Conservation (phyloP, 64 coral and sea anemone genomes). For the Montipora efflorescens region DNA sequence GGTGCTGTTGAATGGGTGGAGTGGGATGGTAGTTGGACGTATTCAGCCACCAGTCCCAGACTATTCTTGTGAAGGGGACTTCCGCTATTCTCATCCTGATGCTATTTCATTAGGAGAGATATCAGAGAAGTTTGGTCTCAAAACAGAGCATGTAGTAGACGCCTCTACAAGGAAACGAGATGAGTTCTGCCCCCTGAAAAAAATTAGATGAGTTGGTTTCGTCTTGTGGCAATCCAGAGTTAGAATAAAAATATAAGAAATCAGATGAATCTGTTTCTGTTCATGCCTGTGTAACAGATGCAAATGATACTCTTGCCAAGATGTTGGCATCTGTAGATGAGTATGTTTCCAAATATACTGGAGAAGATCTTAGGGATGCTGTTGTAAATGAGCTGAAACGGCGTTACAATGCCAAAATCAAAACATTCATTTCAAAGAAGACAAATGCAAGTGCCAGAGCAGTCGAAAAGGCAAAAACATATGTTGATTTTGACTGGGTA, state of each 20-base stretch:
- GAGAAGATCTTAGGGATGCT: constrained; percentile 31
- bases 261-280: constrained; percentile 41
- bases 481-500: constrained; percentile 67
- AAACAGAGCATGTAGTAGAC: constrained; percentile 36
- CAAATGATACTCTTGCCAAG: constrained; percentile 55
- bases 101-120: constrained; percentile 29
- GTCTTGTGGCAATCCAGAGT: constrained; percentile 43
- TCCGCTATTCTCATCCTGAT: constrained; percentile 34
- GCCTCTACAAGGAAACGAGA: constrained; percentile 39
- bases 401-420: constrained; percentile 48
- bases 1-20: constrained; percentile 24
- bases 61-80: constrained; percentile 42
- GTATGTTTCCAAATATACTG: constrained; percentile 48
- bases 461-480: constrained; percentile 59
- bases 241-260: constrained; percentile 13
- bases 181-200: constrained; percentile 51
- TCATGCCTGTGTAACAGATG: constrained; percentile 32
- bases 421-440: constrained; percentile 57
- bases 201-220: constrained; percentile 3
- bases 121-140: constrained; percentile 55
- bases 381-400: constrained; percentile 38
- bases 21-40: constrained; percentile 38
- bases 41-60: constrained; percentile 61
- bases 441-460: constrained; percentile 63
- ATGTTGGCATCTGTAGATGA: constrained; percentile 56